These are phyloP conservation scores for Knipowitschia caucasica DNA, from an alignment of 2,797 vertebrate species.

Conservation along the genomic window DNA sequence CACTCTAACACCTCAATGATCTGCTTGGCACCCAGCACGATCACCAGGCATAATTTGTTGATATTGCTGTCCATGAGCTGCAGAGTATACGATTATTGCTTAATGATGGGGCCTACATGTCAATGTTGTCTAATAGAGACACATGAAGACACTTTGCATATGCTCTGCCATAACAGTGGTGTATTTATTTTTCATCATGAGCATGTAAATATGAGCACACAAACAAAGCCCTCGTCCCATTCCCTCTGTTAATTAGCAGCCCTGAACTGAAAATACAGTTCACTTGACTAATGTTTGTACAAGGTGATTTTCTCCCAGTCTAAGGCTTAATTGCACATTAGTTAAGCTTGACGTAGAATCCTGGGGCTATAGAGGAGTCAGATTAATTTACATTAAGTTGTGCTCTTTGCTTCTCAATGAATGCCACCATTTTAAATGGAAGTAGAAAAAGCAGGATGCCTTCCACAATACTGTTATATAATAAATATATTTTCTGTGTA, in stretches of 20 bases:
- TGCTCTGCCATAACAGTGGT: slow-evolving; percentile 63
- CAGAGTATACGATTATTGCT: slow-evolving; percentile 83
- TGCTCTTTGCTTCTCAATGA: slow-evolving; percentile 49
- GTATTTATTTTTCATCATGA: slow-evolving; percentile 77
- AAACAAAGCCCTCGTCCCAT: slow-evolving; percentile 65
- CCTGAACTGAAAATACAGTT: slow-evolving; percentile 73
- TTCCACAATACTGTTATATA: slow-evolving; percentile 46
- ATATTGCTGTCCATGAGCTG: slow-evolving; percentile 80
- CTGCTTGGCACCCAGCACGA: slow-evolving; percentile 57
- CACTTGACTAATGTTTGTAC: slow-evolving; percentile 82
- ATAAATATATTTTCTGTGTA: too few species aligned
- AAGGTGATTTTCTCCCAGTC: slow-evolving; percentile 80
- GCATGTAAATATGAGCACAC: slow-evolving; percentile 76
- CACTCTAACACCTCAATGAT: slow-evolving; percentile 30
- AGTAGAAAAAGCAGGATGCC: slow-evolving; percentile 51
- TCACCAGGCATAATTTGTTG: slow-evolving; percentile 78
- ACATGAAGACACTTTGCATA: slow-evolving; percentile 72
- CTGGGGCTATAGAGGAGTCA: slow-evolving; percentile 67
- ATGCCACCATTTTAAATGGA: slow-evolving; percentile 51
- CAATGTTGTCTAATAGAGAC: slow-evolving; percentile 79
- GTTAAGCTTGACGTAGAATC: slow-evolving; percentile 76
- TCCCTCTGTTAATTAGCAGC: slow-evolving; percentile 77
- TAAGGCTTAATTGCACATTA: slow-evolving; percentile 82
- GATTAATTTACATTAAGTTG: slow-evolving; percentile 71
- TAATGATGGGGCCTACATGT: slow-evolving; percentile 79